Conservation (phyloP, 2,797 vertebrate genomes). For the Brachymystax lenok region DNA sequence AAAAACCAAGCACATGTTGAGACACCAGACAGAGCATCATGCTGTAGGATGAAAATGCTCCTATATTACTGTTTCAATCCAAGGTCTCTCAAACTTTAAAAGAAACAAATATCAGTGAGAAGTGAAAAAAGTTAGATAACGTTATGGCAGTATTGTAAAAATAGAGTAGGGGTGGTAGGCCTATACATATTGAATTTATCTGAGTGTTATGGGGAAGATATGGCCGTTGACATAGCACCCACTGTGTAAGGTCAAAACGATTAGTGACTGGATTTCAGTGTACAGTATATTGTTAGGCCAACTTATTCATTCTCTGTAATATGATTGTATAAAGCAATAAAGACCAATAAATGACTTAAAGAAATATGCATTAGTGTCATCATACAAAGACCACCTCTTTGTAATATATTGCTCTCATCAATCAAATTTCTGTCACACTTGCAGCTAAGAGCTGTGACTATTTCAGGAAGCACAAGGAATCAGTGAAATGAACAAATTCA, state of each 20-base stretch:
- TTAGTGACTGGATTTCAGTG: constrained; percentile 43
- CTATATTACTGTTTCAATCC: not conserved
- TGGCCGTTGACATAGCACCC: constrained; percentile 32
- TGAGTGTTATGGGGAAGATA: constrained; percentile 21
- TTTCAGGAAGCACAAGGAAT: constrained; percentile 18
- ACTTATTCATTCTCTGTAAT: constrained; percentile 31
- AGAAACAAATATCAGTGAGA: not conserved
- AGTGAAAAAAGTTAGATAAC: not conserved
- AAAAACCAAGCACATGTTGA: not conserved
- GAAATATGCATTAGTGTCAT: constrained; percentile 17
- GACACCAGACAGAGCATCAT: not conserved
- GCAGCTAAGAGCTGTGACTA: constrained; percentile 32
- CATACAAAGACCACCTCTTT: constrained; percentile 3
- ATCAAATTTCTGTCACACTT: constrained; percentile 48
- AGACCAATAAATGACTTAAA: not conserved
- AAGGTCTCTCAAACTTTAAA: not conserved
- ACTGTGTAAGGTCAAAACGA: constrained; percentile 57
- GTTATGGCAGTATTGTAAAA: not conserved
- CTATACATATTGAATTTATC: not conserved
- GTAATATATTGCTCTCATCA: constrained; percentile 15
- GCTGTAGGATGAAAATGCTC: not conserved
- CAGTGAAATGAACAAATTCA: not conserved
- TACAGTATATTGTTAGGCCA: constrained; percentile 37
- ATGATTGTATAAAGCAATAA: constrained; percentile 13
- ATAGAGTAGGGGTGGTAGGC: constrained; percentile 39